These are phyloP conservation scores for Drosophila jambulina DNA, from an alignment of 1,140 invertebrate genomes.

Conservation along the genomic window DNA sequence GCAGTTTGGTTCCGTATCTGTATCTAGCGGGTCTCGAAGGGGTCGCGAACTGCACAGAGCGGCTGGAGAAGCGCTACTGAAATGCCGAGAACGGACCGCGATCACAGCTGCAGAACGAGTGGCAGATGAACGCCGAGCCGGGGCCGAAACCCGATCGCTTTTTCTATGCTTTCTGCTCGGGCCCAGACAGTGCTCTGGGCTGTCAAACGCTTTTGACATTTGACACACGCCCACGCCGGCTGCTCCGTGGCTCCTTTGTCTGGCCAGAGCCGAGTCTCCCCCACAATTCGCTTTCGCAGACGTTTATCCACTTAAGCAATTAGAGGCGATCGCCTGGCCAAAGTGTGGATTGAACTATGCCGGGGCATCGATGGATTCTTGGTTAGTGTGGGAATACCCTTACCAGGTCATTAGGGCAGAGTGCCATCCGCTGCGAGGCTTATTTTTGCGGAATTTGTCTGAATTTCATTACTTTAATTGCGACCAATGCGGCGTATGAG, in stretches of 20 bases:
- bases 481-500: conserved; percentile 44
- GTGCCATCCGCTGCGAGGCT: background rate
- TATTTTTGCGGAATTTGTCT: conserved; percentile 38
- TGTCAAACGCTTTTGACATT: conserved; percentile 60
- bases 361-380: background rate
- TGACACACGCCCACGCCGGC: conserved; percentile 69
- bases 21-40: conserved; percentile 5
- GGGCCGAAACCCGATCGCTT: conserved; percentile 25
- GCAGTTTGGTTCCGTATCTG: conserved; percentile 26
- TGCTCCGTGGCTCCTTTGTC: conserved; percentile 32
- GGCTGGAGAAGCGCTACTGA: conserved; percentile 68
- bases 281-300: conserved; percentile 67
- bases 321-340: conserved; percentile 37
- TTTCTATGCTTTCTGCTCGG: conserved; percentile 12
- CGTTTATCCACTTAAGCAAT: conserved; percentile 76
- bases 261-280: conserved; percentile 30
- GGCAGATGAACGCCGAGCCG: background rate
- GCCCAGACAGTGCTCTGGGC: conserved; percentile 21
- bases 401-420: background rate
- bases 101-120: conserved; percentile 56
- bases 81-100: conserved; percentile 31
- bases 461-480: conserved; percentile 67
- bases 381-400: conserved; percentile 9
- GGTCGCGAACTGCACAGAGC: conserved; percentile 60
- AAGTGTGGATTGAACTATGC: conserved; percentile 35